Evolutionary conservation across 2,113 vertebrate species (phyloP).

Genomic region (Lepus timidus): DNA sequence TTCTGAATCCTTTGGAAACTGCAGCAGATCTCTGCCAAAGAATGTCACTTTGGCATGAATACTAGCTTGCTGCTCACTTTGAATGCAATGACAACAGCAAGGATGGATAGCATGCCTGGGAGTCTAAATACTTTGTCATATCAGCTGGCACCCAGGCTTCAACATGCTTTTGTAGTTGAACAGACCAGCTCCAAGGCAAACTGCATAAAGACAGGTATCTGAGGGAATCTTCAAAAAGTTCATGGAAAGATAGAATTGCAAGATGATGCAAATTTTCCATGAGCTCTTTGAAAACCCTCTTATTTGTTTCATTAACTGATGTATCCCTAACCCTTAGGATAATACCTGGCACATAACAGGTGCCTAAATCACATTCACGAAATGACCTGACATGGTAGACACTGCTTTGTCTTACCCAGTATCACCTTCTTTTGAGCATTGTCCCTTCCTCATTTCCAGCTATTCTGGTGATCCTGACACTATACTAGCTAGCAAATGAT

Average conservation of each 20-base stretch:
- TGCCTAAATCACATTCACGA: not conserved
- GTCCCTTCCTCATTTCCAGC: not conserved
- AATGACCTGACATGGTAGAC: not conserved
- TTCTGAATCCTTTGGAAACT: slow-evolving; percentile 8
- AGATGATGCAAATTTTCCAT: no score
- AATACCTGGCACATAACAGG: not conserved
- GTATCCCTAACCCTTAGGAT: not conserved
- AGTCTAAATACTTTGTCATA: not conserved
- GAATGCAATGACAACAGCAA: not conserved
- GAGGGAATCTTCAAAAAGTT: no score
- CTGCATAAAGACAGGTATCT: not conserved
- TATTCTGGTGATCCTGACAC: not conserved
- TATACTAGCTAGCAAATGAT: not conserved
- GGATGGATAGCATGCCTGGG: not conserved
- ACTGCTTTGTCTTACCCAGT: not conserved
- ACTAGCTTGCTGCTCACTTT: not conserved
- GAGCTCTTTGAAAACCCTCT: no score
- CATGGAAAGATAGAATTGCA: no score
- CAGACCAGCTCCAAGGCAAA: not conserved
- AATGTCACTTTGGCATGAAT: not conserved
- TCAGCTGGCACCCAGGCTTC: not conserved
- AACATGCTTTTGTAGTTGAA: not conserved
- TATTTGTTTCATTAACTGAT: not conserved
- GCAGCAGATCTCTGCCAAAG: not conserved
- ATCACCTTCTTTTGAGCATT: not conserved